Base-by-base conservation (phyloP, 2,113 vertebrate species). In the Myanophis thanlyinensis region DNA sequence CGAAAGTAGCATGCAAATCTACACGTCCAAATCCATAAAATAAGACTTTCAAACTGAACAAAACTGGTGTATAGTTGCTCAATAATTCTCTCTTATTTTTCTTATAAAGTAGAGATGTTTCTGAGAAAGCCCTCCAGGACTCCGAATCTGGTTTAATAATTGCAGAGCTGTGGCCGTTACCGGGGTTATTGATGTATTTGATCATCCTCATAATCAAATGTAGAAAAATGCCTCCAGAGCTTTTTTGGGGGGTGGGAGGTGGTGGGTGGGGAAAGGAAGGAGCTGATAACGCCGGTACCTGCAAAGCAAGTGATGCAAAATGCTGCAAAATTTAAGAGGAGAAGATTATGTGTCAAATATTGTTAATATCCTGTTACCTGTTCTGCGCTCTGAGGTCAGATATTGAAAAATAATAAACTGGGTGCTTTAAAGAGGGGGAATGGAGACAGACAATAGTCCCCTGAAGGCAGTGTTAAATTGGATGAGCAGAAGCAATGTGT, bases 111-210 rank as follows among this genome's bases (percentile, higher is more conserved):
- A 23, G 27, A 22, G 62, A 84, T 89, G 46, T 89, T 89, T 89
- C 51, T 89, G 87, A 84, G 62, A 84, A 89, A 46, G 62, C 91
- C 73, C 91, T 54, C 49, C 44, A 84, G 91, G 87, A 84, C 47
- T 89, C 51, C 3, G 44, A 84, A 44, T 84, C 67, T 84, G 51
- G 51, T 92, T 89, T 89, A 89, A 89, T 84, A 92, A 89, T 89
- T 88, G 87, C 87, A 92, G 87, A 92, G 49, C 62, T 80, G 59
- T 23, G 25, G 87, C 25, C 40, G 62, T 92, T 92, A 53, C 59
- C 80, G 47, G 35, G 91, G 62, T 92, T 92, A 92, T 92, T 89
- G 87, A 92, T 92, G 87, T 92, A 73, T 89, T 92, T 54, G 62
- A 89, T 89, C 87, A 92, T 89, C 91, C 62, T 84, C 15, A 2